phyloP scores from a whole-genome alignment of 2,888 invertebrate species.

The Chirona hameri region DNA sequence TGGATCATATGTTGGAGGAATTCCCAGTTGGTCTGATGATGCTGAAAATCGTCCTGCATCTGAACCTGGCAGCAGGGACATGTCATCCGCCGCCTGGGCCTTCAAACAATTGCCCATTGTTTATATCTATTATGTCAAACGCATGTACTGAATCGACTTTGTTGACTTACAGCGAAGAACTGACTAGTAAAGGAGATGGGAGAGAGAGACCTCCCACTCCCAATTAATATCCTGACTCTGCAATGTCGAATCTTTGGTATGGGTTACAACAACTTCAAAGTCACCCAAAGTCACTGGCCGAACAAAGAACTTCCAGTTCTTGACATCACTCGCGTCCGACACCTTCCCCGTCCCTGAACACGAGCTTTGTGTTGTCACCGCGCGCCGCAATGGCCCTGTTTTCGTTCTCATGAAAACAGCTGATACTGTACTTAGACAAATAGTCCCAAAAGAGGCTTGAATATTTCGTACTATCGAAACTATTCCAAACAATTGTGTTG shows the following conservation, averaged over 20 bases:
- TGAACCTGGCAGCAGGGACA: slow-evolving; percentile 31
- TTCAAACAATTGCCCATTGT: slow-evolving; percentile 36
- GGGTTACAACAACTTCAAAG: too few species aligned
- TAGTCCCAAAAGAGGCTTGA: neutral
- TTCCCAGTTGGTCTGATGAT: slow-evolving; percentile 31
- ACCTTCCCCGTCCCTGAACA: neutral
- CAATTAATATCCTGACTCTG: too few species aligned
- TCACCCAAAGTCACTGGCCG: too few species aligned
- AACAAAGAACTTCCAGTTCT: too few species aligned
- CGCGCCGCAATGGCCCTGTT: neutral
- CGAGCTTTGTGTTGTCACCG: slow-evolving; percentile 6
- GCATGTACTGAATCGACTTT: neutral
- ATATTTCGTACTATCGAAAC: neutral
- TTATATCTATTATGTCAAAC: neutral
- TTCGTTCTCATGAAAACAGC: slow-evolving; percentile 1
- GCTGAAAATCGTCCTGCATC: slow-evolving; percentile 22
- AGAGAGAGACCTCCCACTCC: too few species aligned
- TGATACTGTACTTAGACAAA: neutral
- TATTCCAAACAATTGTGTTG: neutral
- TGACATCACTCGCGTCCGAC: too few species aligned
- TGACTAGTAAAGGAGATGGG: too few species aligned
- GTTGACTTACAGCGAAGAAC: too few species aligned
- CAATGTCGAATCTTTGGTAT: too few species aligned
- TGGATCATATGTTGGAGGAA: neutral
- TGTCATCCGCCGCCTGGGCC: slow-evolving; percentile 34